Evolutionary conservation across 2,797 vertebrate genomes (phyloP).

Genomic region (Sebastes miniatus): DNA sequence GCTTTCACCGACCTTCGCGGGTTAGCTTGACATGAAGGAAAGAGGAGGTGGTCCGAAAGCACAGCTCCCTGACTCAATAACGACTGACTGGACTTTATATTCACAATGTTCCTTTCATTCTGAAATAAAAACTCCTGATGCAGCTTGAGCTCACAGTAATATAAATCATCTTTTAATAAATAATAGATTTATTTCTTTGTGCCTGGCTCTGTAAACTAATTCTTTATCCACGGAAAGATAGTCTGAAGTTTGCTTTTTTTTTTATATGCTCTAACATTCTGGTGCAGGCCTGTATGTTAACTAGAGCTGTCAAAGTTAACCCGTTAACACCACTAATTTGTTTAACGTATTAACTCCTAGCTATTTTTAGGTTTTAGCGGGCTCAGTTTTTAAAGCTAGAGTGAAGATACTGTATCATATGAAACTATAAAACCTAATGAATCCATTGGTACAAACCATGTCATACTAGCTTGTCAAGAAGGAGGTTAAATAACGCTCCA

Average conservation of each 20-base stretch:
- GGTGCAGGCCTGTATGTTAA: background rate
- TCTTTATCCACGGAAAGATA: background rate
- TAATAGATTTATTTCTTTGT: background rate
- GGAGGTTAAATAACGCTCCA: too few relatives aligned
- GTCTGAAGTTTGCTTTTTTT: background rate
- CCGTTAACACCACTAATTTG: too few relatives aligned
- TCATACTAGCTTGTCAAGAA: too few relatives aligned
- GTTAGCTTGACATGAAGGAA: constrained; percentile 9
- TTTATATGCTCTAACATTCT: background rate
- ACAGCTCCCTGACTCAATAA: background rate
- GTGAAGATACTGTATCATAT: too few relatives aligned
- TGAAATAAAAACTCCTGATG: background rate
- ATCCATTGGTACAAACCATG: too few relatives aligned
- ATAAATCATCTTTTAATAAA: background rate
- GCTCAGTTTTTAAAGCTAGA: too few relatives aligned
- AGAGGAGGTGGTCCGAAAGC: background rate
- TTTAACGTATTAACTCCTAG: too few relatives aligned
- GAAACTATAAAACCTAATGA: too few relatives aligned
- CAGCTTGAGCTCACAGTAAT: background rate
- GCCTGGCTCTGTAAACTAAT: background rate
- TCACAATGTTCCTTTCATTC: background rate
- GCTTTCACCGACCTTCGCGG: constrained; percentile 28
- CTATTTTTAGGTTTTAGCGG: too few relatives aligned
- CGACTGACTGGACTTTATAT: background rate
- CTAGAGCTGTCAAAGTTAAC: too few relatives aligned